Percentiles rank a stretch among this genome's conserved stretches.
These are phyloP conservation scores for Campoplex capitator DNA, from an alignment of 2,888 invertebrate species.

Conservation along the genomic window DNA sequence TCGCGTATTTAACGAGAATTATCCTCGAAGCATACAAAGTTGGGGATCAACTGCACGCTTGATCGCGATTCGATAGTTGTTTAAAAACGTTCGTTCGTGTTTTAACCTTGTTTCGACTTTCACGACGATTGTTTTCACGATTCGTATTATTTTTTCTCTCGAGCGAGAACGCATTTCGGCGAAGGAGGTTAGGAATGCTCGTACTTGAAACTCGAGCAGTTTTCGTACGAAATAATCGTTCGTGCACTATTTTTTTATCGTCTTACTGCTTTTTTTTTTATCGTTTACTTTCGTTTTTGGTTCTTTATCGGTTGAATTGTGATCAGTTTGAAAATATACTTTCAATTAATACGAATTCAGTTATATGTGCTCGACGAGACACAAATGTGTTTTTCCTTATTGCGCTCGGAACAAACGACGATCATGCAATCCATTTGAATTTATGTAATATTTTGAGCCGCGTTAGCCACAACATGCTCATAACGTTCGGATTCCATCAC, in stretches of 20 bases:
- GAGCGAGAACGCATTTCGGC: not conserved
- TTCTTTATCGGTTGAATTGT: not conserved
- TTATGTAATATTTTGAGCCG: not conserved
- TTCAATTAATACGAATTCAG: not conserved
- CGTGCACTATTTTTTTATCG: not conserved
- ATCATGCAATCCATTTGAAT: slow-evolving; percentile 4
- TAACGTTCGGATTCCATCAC: not conserved
- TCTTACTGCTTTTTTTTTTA: not conserved
- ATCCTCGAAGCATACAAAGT: not conserved
- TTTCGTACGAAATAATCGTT: not conserved
- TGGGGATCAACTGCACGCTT: not conserved
- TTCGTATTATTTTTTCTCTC: not conserved
- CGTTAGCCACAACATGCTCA: not conserved
- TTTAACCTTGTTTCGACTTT: not conserved
- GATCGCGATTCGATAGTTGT: not conserved
- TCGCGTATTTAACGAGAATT: not conserved
- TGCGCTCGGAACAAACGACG: not conserved
- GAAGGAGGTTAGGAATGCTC: not conserved
- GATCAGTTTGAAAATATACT: not conserved
- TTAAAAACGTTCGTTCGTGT: not conserved
- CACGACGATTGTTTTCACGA: not conserved
- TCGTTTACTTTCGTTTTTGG: not conserved
- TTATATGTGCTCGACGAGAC: not conserved
- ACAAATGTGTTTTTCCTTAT: not conserved
- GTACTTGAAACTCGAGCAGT: not conserved